phyloP scores from a whole-genome alignment of 2,113 vertebrate species.

The Azemiops feae region DNA sequence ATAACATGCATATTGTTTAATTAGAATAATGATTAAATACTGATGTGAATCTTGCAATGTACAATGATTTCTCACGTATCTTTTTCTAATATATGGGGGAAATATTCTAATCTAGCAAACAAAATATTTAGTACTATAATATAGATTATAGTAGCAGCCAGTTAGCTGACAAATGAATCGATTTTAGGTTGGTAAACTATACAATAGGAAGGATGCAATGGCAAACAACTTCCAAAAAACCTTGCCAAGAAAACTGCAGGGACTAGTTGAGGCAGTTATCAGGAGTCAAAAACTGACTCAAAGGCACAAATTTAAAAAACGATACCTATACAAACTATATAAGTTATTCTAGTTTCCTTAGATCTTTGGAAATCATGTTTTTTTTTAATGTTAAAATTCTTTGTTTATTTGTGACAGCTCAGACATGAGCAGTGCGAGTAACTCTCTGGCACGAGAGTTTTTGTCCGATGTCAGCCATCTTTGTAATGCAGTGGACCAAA shows the following conservation, averaged over 20 bases:
- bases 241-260: background rate
- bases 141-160: background rate
- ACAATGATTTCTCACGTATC: background rate
- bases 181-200: background rate
- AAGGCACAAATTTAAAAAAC: background rate
- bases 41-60: background rate
- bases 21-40: background rate
- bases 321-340: background rate
- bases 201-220: background rate
- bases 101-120: background rate
- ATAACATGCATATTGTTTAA: background rate
- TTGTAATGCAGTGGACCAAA: conserved; percentile 92
- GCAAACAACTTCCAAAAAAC: background rate
- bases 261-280: background rate
- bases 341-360: background rate
- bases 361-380: background rate
- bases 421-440: conserved; percentile 96
- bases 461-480: conserved; percentile 93
- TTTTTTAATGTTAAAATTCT: background rate
- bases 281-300: background rate
- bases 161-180: background rate
- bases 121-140: background rate
- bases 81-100: background rate
- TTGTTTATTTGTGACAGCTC: conserved; percentile 71
- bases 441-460: conserved; percentile 95